These are phyloP conservation scores for Apamea monoglypha DNA, from an alignment of 2,888 invertebrate species.

Conservation along the genomic window DNA sequence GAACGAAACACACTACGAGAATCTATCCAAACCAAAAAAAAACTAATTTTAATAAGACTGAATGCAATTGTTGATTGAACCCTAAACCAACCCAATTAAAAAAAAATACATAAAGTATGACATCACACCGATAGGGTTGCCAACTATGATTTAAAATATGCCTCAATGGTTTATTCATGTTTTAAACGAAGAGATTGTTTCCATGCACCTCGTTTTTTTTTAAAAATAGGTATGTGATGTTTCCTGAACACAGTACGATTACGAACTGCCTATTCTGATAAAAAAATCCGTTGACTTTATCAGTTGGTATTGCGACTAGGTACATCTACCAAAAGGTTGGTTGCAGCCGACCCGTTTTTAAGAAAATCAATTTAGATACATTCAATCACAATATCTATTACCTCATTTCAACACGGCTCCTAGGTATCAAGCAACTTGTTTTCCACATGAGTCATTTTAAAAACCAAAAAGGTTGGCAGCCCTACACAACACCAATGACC, in stretches of 20 bases:
- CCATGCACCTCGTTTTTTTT: neutral
- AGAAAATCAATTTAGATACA: neutral
- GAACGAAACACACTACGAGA: slow-evolving; percentile 25
- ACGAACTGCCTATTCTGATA: neutral
- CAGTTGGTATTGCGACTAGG: neutral
- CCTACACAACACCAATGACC: slow-evolving; percentile 72
- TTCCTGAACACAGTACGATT: neutral
- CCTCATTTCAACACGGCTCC: neutral
- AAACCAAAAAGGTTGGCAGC: slow-evolving; percentile 52
- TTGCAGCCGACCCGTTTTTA: neutral
- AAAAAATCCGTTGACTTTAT: neutral
- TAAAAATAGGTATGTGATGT: neutral
- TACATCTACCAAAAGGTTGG: neutral
- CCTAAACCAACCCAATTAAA: slow-evolving; percentile 65
- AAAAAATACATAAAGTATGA: slow-evolving; percentile 61
- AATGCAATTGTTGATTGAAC: slow-evolving; percentile 59
- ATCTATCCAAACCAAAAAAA: slow-evolving; percentile 33
- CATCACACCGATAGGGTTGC: slow-evolving; percentile 66
- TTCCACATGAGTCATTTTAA: slow-evolving; percentile 15
- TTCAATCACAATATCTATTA: neutral
- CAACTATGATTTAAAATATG: slow-evolving; percentile 45
- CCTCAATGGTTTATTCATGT: neutral
- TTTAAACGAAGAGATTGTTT: neutral
- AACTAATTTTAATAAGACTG: slow-evolving; percentile 50
- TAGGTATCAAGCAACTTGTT: neutral